Percentiles rank a stretch among this genome's conserved stretches.
These are phyloP conservation scores for Dermatemys mawii DNA, from an alignment of 2,113 vertebrate genomes.

Conservation along the genomic window DNA sequence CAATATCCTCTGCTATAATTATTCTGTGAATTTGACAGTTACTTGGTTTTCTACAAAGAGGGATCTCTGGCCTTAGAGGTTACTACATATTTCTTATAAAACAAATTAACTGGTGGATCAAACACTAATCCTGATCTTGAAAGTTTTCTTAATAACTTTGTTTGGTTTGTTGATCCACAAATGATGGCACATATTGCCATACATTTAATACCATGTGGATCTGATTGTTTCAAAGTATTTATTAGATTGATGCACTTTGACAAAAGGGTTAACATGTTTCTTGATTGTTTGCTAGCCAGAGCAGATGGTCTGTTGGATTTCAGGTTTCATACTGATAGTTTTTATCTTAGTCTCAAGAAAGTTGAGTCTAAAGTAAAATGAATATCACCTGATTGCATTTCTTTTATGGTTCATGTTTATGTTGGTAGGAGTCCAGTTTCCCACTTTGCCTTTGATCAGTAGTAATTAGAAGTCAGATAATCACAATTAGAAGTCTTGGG, in stretches of 20 bases:
- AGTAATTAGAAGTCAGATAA: conserved; percentile 77
- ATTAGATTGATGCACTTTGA: neutral
- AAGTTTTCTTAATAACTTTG: neutral
- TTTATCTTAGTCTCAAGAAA: conserved; percentile 56
- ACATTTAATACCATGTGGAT: neutral
- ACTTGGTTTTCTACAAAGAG: neutral
- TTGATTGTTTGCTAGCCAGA: conserved; percentile 29
- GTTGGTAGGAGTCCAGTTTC: conserved; percentile 74
- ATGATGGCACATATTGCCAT: neutral
- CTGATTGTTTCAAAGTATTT: neutral
- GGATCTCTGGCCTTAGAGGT: neutral
- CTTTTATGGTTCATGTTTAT: conserved; percentile 72
- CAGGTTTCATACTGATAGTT: conserved; percentile 54
- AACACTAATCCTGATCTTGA: neutral
- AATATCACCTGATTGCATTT: conserved; percentile 71
- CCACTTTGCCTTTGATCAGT: conserved; percentile 77
- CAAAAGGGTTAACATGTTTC: neutral
- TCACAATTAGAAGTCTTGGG: conserved; percentile 73
- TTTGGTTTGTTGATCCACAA: neutral
- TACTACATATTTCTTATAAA: neutral
- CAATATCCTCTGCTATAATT: neutral
- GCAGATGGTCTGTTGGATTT: conserved; percentile 43
- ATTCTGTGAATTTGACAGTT: neutral
- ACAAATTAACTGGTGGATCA: neutral
- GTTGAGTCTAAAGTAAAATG: conserved; percentile 61